Conservation (phyloP, 2,797 vertebrate species). For the Chaetophractus vellerosus region DNA sequence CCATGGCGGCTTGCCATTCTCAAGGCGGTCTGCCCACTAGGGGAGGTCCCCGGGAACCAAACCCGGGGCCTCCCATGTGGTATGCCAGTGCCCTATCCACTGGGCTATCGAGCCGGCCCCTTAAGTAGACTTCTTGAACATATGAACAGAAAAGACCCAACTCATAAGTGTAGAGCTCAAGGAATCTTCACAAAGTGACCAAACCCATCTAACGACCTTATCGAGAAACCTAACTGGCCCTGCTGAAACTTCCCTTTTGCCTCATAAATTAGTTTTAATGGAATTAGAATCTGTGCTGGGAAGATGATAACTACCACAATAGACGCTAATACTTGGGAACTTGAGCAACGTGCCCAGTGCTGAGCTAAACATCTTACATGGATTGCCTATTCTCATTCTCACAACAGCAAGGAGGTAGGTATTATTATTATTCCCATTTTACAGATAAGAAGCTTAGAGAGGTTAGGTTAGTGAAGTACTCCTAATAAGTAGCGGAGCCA, state of each 20-base stretch:
- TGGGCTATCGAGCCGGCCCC: no score
- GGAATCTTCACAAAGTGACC: background rate
- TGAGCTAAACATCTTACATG: background rate
- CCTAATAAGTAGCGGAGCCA: background rate
- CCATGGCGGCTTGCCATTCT: no score
- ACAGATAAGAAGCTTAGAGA: background rate
- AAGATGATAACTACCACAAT: background rate
- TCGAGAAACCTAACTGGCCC: background rate
- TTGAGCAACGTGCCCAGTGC: background rate
- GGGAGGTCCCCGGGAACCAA: no score
- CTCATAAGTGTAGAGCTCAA: background rate
- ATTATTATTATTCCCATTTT: background rate
- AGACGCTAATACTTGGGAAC: background rate
- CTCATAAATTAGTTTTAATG: slow-evolving; percentile 28
- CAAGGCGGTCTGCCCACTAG: no score
- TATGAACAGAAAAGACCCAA: background rate
- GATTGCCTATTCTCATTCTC: background rate
- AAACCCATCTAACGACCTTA: background rate
- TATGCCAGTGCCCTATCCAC: no score
- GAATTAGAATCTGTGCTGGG: background rate
- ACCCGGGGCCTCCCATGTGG: no score
- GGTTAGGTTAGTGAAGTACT: background rate
- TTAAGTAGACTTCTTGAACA: background rate
- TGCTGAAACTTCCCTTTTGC: background rate
- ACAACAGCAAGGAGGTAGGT: background rate